Percentiles rank a stretch among this genome's conserved stretches.
These are phyloP conservation scores for Macrophya alboannulata DNA, from an alignment of 2,888 invertebrate species.

Conservation along the genomic window DNA sequence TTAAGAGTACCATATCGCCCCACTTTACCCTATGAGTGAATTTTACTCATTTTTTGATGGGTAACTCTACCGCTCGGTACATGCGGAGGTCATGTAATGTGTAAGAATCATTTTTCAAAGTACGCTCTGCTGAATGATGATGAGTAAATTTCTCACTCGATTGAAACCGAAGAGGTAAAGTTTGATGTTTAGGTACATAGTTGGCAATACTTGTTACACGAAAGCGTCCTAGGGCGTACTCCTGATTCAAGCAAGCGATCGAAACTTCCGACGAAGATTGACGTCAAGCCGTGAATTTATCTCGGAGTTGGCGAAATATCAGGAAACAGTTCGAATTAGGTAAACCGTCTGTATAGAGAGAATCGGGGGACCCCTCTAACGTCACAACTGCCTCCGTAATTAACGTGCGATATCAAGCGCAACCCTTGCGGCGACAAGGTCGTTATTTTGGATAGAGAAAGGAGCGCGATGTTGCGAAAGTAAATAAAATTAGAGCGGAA, in stretches of 20 bases:
- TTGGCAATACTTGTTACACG: not conserved
- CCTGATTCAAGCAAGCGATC: slow-evolving; percentile 27
- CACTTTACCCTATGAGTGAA: too few relatives aligned
- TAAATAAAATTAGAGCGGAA: slow-evolving; percentile 1
- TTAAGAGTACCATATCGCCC: too few relatives aligned
- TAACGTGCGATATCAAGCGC: slow-evolving; percentile 11
- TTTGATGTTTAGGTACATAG: not conserved
- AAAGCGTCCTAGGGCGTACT: not conserved
- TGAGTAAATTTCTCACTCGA: slow-evolving; percentile 19
- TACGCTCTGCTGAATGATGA: not conserved
- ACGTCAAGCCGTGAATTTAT: slow-evolving; percentile 46
- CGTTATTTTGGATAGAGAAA: slow-evolving; percentile 25
- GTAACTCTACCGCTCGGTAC: not conserved
- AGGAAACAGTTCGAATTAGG: slow-evolving; percentile 35
- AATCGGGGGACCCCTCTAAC: not conserved
- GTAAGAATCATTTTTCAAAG: not conserved
- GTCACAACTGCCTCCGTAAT: slow-evolving; percentile 23
- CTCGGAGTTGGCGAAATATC: slow-evolving; percentile 48
- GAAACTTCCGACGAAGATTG: slow-evolving; percentile 53
- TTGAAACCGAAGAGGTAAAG: not conserved
- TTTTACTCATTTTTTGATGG: too few relatives aligned
- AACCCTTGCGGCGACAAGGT: not conserved
- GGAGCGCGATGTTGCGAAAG: not conserved
- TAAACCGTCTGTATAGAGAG: slow-evolving; percentile 1
- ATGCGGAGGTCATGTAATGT: not conserved